Evolutionary conservation across 2,113 vertebrate species (phyloP).

Genomic region (Rattus rattus): DNA sequence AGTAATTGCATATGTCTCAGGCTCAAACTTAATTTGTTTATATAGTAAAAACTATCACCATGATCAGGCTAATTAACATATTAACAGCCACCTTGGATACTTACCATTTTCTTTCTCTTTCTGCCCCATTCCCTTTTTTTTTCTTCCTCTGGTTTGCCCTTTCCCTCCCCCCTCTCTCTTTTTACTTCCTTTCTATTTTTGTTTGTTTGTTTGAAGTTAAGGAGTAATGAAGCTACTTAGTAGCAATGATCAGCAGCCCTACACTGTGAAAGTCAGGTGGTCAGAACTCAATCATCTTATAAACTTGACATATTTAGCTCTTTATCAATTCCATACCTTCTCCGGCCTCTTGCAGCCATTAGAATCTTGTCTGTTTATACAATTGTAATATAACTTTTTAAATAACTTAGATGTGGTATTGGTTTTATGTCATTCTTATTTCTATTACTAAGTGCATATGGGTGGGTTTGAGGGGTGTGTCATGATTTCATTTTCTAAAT

Average conservation of each 20-base stretch:
- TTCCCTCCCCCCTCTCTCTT: too few relatives aligned
- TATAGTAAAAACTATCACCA: too few relatives aligned
- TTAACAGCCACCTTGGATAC: background rate
- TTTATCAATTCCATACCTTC: background rate
- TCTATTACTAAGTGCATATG: background rate
- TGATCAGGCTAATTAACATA: background rate
- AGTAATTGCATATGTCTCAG: background rate
- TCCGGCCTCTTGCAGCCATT: too few relatives aligned
- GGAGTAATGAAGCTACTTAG: too few relatives aligned
- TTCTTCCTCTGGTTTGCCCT: background rate
- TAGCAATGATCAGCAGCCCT: background rate
- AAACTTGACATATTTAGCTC: background rate
- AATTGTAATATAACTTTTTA: background rate
- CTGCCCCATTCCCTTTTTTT: background rate
- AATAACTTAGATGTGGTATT: background rate
- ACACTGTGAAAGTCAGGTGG: background rate
- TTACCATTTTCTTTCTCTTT: background rate
- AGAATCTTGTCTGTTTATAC: background rate
- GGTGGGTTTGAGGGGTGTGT: background rate
- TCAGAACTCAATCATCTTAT: background rate
- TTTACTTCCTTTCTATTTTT: background rate
- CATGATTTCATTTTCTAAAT: background rate
- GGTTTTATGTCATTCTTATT: background rate
- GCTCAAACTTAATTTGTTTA: background rate
- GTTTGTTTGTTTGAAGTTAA: background rate